Evolutionary conservation across 2,888 invertebrate species (phyloP).

Genomic region (Zele albiditarsus): DNA sequence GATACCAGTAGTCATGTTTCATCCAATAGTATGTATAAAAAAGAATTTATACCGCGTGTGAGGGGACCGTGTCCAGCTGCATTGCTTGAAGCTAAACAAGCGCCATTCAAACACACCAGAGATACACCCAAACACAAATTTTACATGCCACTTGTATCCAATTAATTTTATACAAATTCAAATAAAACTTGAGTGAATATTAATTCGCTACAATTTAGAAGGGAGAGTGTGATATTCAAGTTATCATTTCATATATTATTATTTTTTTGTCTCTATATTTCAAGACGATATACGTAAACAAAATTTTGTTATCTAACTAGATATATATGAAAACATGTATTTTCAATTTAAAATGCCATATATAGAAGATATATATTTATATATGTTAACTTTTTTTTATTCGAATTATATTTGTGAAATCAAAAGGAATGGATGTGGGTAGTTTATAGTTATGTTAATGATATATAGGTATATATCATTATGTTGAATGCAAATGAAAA

Average conservation of each 20-base stretch:
- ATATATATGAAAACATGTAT: background rate
- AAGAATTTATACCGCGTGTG: slow-evolving; percentile 83
- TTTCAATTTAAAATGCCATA: slow-evolving; percentile 14
- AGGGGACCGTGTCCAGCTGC: slow-evolving; percentile 87
- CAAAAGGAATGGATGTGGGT: slow-evolving; percentile 21
- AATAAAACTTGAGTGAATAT: background rate
- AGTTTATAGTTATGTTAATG: background rate
- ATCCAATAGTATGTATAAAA: slow-evolving; percentile 80
- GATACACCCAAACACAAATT: slow-evolving; percentile 90
- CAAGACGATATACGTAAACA: slow-evolving; percentile 14
- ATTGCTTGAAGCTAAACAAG: slow-evolving; percentile 82
- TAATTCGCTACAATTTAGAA: background rate
- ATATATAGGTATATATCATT: slow-evolving; percentile 3
- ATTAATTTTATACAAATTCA: slow-evolving; percentile 53
- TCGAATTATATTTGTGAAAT: slow-evolving; percentile 14
- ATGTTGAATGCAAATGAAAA: slow-evolving; percentile 14
- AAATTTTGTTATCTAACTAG: background rate
- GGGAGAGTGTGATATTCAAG: background rate
- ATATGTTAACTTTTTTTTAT: slow-evolving; percentile 8
- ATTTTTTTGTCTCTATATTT: slow-evolving; percentile 7
- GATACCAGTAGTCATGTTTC: slow-evolving; percentile 75
- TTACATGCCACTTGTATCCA: slow-evolving; percentile 81
- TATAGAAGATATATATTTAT: background rate
- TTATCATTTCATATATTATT: background rate
- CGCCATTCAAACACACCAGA: slow-evolving; percentile 88